Evolutionary conservation across 37 sponge, comb jelly and placozoan species (phyloP), one percentile per base, ranked within the genome.

Genomic region (Haliclona indistincta): DNA sequence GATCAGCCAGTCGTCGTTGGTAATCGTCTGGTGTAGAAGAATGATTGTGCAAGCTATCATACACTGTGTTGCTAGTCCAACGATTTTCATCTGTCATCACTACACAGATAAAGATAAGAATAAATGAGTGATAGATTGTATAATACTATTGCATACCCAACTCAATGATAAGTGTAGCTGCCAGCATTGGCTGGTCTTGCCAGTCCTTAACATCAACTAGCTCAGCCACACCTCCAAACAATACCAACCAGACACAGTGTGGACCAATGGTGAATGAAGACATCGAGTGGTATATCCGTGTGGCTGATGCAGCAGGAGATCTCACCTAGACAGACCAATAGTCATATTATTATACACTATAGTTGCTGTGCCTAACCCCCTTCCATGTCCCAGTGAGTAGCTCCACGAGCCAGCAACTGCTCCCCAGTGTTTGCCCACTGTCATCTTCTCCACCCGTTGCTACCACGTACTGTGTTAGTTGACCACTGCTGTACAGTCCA

Each of bases 161-260:
- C 28, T 58, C 60, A 58, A 58, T 20, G 7, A 58, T 26, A 58
- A 26, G 26, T n/a, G 60, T 58, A 58, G 11, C 28, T n/a, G 60
- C 22, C 28, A 58, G 7, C 60, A 58, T 58, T n/a, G 25, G 7
- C 60, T 58, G 60, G 26, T 58, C 60, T n/a, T 58, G 60, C 60
- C 60, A 58, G 28, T 58, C 60, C n/a, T 58, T 58, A n/a, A 25
- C 13, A 58, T 58, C 60, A 7, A n/a, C 60, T 20, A 58, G 22
- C 7, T 58, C 60, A 25, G 60, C 22, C 13, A 58, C 60, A n/a
- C 60, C 60, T n/a, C 60, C 60, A 58, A 58, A 58, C 22, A 58
- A 26, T 11, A 58, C 60, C 28, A 58, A 20, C 60, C 60, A 58
- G 23, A 58, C 28, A 58, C 60, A 58, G 28, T 58, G 60, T 25